Evolutionary conservation across 2,888 invertebrate species (phyloP).

Genomic region (Eurytoma adleriae): DNA sequence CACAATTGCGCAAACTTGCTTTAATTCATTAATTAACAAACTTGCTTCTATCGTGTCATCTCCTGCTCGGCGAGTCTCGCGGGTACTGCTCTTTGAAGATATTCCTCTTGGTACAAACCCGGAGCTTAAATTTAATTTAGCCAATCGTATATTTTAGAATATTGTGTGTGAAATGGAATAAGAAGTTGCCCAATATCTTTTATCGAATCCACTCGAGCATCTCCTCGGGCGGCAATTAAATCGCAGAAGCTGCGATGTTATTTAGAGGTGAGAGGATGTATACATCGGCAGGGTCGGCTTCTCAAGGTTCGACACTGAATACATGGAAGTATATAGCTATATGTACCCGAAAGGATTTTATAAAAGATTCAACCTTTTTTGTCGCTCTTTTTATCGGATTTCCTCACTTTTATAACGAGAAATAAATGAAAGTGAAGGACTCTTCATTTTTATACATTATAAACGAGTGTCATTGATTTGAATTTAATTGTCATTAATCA

Average conservation of each 20-base stretch:
- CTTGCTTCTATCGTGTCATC: constrained; percentile 3
- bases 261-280: constrained; percentile 30
- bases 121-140: not conserved
- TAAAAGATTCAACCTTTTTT: constrained; percentile 24
- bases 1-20: constrained; percentile 41
- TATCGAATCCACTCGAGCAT: constrained; percentile 1
- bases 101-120: no score
- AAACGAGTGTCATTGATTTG: constrained; percentile 2
- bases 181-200: constrained; percentile 28
- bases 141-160: not conserved
- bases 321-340: constrained; percentile 13
- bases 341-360: constrained; percentile 4
- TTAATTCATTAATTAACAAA: constrained; percentile 50
- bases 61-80: not conserved
- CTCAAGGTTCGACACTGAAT: constrained; percentile 30
- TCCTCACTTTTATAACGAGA: constrained; percentile 19
- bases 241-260: constrained; percentile 2
- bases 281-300: not conserved
- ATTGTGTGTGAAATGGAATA: not conserved
- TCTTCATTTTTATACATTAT: not conserved
- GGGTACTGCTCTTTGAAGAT: no score
- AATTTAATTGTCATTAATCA: constrained; percentile 28
- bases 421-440: constrained; percentile 21
- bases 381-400: constrained; percentile 11
- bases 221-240: constrained; percentile 44